Base-by-base conservation (phyloP, 2,888 invertebrate genomes). In the Microctonus brassicae region DNA sequence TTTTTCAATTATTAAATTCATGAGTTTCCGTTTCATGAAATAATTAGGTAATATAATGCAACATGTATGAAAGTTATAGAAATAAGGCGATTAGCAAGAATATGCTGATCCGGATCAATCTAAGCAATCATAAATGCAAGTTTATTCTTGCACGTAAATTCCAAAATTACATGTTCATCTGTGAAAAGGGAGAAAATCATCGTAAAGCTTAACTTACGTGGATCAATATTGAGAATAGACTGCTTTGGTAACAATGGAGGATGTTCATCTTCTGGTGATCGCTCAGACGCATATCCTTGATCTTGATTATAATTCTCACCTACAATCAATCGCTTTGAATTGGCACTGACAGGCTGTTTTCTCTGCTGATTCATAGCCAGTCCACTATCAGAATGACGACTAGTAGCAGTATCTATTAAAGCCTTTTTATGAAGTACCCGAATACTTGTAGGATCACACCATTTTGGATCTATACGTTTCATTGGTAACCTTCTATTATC, bases 201-300 rank as follows among this genome's bases (percentile, higher is more conserved):
- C 22, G 58, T 63, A 26, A 63, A 26, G 66, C 36, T 39, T 36
- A 33, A 82, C 88, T 91, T 87, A 93, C 94, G 93, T 82, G 92
- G 91, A 77, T 91, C 92, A 79, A 93, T 91, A 83, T 92, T 93
- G 13, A 93, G 92, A 83, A 93, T 93, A 69, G 92, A 90, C 73
- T 84, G 83, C 58, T 82, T 83, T 6, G 91, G 91, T 71, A 93
- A 88, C 20, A 92, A 91, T 6, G 93, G 93, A 34, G 92, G 92
- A 87, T 91, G 92, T 86, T 94, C 94, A 77, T 94, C 94, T 86
- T 94, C 94, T 1, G 94, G 94, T 0, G 94, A 94, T 57, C 93
- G 89, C 84, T 94, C 94, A 10, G 93, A 93, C 0, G 93, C 94
- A 86, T 94, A 94, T 47, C 94, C 94, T 84, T 94, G 94, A 87